Evolutionary conservation across 2,888 invertebrate species (phyloP), one percentile per base, ranked within the genome.

Genomic region (Globia sparganii): DNA sequence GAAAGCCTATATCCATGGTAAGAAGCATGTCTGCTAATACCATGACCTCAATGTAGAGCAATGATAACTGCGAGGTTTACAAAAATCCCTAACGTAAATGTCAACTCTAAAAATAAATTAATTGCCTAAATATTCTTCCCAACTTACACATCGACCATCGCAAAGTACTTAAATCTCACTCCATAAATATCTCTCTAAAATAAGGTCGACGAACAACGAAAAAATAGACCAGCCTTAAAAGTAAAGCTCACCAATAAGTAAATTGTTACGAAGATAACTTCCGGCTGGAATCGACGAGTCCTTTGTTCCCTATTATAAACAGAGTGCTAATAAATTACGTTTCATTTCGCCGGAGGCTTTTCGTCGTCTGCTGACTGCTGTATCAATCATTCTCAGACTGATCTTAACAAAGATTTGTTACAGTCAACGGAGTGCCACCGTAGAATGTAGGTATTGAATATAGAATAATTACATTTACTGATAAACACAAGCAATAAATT

Each of bases 381-480:
- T 92, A 95, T 95, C 94, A 94, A 94, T 95, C 94, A 93, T 94
- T 92, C 91, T 87, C 88, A 81, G 85, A 86, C 85, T 91, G 91
- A 93, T 92, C 90, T 90, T 91, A 91, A 91, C 91, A 91, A 91
- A 92, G 93, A 94, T 95, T 94, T 93, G 93, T 94, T 90, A 92
- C 90, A 93, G 91, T 92, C 91, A 91, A 91, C 92, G 92, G 87
- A 88, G 85, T 90, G 90, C 87, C 87, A 89, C 89, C 82, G 59
- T 73, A 80, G 81, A 89, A 89, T 90, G 87, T 56, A 56, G 53
- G 53, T 92, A 93, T 93, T 90, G 90, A 91, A 89, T 85, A 83
- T 72, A 86, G 88, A 91, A 90, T 89, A 90, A 91, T 90, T 89
- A 86, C 86, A 87, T 90, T 90, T 88, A 87, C 84, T 86, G 89